Conservation (phyloP, 2,113 vertebrate species). For the Tympanuchus pallidicinctus region DNA sequence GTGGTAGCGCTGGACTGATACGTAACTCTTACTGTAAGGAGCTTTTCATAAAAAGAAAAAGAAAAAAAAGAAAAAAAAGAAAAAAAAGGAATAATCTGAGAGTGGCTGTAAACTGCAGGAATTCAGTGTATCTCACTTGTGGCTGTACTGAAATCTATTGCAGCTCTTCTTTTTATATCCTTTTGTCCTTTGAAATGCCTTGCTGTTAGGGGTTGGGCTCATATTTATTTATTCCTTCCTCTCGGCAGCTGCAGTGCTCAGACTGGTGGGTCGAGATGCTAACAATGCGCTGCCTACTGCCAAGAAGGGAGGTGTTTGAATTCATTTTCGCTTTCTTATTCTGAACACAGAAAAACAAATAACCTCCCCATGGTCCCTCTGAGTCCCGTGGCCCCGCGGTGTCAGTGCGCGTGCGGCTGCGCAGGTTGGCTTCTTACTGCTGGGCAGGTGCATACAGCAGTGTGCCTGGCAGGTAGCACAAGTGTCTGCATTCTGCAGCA, state of each 20-base stretch:
- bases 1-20: background rate
- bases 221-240: slow-evolving; percentile 52
- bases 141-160: background rate
- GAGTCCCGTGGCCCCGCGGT: background rate
- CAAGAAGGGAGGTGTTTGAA: slow-evolving; percentile 63
- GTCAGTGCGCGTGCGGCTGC: background rate
- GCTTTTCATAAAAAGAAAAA: background rate
- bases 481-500: background rate
- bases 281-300: slow-evolving; percentile 62
- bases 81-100: background rate
- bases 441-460: background rate
- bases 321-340: slow-evolving; percentile 64
- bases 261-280: slow-evolving; percentile 41
- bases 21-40: background rate
- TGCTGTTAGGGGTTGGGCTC: slow-evolving; percentile 11
- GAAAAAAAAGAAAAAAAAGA: no score
- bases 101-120: background rate
- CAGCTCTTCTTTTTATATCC: slow-evolving; percentile 44
- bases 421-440: background rate
- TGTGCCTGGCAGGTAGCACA: background rate
- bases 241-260: slow-evolving; percentile 48
- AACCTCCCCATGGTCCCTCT: accelerated
- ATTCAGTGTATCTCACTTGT: background rate
- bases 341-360: slow-evolving; percentile 6
- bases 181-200: slow-evolving; percentile 56